phyloP scores from a whole-genome alignment of 2,888 invertebrate species.

The Brachyopa scutellaris region DNA sequence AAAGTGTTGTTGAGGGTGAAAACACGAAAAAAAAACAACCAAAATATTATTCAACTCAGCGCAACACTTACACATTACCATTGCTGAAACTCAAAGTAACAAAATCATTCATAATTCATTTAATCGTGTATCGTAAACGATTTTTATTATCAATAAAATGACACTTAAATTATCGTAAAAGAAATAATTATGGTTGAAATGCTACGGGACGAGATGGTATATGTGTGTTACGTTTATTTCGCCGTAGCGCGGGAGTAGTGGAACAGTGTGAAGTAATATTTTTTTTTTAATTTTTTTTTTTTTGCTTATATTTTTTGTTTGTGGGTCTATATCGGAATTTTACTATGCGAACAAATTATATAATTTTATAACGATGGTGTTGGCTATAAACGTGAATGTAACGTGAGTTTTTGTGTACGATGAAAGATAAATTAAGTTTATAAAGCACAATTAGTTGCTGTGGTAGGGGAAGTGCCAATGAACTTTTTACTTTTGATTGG shows the following conservation, averaged over 20 bases:
- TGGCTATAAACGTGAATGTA: conserved; percentile 2
- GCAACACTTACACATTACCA: conserved; percentile 42
- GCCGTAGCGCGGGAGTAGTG: conserved; percentile 27
- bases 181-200: conserved; percentile 62
- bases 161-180: conserved; percentile 75
- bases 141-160: conserved; percentile 75
- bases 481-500: too few relatives aligned
- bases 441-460: too few relatives aligned
- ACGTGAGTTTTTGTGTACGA: neutral
- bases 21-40: too few relatives aligned
- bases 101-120: conserved; percentile 73
- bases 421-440: too few relatives aligned
- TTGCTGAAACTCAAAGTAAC: conserved; percentile 51
- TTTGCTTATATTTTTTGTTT: neutral
- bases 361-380: conserved; percentile 25
- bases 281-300: neutral
- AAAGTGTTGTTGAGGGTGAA: too few relatives aligned
- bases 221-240: conserved; percentile 37
- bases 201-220: conserved; percentile 22
- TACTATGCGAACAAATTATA: conserved; percentile 36
- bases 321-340: conserved; percentile 18
- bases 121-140: conserved; percentile 69
- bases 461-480: too few relatives aligned
- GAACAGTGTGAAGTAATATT: conserved; percentile 30
- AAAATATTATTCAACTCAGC: conserved; percentile 35